These are phyloP conservation scores for Pseudobourletiella spinata DNA, from an alignment of 1,140 invertebrate species.

Conservation along the genomic window DNA sequence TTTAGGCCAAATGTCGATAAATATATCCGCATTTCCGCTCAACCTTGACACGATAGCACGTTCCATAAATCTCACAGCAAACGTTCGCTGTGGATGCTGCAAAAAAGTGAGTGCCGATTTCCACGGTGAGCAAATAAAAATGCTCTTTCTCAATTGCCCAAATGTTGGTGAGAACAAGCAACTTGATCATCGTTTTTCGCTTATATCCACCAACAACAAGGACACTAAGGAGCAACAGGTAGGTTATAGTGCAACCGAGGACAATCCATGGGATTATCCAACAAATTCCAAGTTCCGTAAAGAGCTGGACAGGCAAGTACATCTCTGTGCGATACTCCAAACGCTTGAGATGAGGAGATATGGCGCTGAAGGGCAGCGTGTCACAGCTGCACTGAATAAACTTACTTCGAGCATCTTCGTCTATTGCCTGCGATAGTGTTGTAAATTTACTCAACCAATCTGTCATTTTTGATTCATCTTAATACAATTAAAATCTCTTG, in stretches of 20 bases:
- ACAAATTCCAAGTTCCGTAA: neutral
- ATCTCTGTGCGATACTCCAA: neutral
- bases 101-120: slow-evolving; percentile 3
- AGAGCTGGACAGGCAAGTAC: neutral
- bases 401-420: too few relatives aligned
- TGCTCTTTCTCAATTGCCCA: neutral
- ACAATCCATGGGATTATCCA: slow-evolving; percentile 9
- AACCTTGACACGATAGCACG: neutral
- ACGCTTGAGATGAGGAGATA: neutral
- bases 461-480: neutral
- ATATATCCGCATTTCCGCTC: too few relatives aligned
- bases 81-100: slow-evolving; percentile 11
- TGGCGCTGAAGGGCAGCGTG: neutral
- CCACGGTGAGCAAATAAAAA: slow-evolving; percentile 17
- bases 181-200: neutral
- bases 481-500: neutral
- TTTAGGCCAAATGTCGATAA: too few relatives aligned
- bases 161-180: neutral
- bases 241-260: neutral
- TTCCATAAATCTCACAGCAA: slow-evolving; percentile 8
- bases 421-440: too few relatives aligned
- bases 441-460: too few relatives aligned
- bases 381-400: neutral
- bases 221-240: neutral
- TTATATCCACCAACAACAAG: neutral